phyloP scores from a whole-genome alignment of 1,140 invertebrate species.

The Zaprionus ghesquierei region DNA sequence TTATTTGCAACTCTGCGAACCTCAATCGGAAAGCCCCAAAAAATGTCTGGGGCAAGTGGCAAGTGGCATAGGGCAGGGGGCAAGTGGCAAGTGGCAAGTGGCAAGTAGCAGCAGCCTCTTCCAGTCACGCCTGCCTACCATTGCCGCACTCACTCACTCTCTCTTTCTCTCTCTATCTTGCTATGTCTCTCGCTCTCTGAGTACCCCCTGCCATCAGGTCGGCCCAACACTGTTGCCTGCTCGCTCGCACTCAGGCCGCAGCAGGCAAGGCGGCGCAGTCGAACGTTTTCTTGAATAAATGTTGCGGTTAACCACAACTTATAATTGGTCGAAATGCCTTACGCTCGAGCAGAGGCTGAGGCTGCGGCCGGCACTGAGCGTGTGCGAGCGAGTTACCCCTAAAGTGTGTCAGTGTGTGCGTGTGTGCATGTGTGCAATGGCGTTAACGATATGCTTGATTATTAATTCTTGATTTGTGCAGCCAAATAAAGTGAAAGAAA shows the following conservation, averaged over 20 bases:
- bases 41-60: not conserved
- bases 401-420: not conserved
- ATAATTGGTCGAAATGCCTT: conserved; percentile 82
- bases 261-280: conserved; percentile 25
- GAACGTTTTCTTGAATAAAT: conserved; percentile 82
- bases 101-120: not conserved
- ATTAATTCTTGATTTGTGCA: not conserved
- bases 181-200: not conserved
- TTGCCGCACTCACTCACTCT: not conserved
- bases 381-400: conserved; percentile 36
- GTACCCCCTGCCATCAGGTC: conserved; percentile 8
- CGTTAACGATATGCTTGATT: conserved; percentile 12
- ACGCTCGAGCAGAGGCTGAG: conserved; percentile 49
- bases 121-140: conserved; percentile 3
- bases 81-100: too few species aligned
- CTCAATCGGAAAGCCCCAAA: not conserved
- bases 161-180: conserved; percentile 3
- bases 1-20: not conserved
- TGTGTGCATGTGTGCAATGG: conserved; percentile 7
- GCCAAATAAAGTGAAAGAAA: not conserved
- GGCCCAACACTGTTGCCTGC: conserved; percentile 30
- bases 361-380: conserved; percentile 1
- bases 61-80: too few species aligned
- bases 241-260: conserved; percentile 42
- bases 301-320: conserved; percentile 83